These are phyloP conservation scores for Sturnira hondurensis DNA, from an alignment of 2,113 vertebrate species.

Conservation along the genomic window DNA sequence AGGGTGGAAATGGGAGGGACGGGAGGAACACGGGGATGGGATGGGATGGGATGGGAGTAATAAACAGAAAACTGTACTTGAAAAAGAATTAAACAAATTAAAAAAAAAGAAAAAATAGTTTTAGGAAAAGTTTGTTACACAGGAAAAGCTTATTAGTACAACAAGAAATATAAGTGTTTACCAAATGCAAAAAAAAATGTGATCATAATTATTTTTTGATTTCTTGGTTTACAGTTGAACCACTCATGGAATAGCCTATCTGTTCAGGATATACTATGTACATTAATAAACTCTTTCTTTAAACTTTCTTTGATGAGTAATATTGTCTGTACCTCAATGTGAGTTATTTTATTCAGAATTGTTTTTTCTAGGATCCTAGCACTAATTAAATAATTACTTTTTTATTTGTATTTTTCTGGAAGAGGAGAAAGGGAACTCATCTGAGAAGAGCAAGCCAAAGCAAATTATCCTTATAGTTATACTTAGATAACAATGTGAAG, in stretches of 20 bases:
- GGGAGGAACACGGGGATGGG: no score
- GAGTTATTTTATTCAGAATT: slow-evolving; percentile 33
- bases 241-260: background rate
- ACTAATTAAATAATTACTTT: background rate
- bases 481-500: background rate
- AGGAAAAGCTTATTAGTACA: no score
- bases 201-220: background rate
- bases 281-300: background rate
- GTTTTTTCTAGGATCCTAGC: slow-evolving; percentile 15
- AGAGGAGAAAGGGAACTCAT: background rate
- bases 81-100: no score
- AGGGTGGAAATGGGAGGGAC: no score
- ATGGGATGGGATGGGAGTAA: no score
- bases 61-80: no score
- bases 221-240: slow-evolving; percentile 32
- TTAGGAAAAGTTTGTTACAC: no score
- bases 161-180: no score
- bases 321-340: background rate
- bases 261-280: background rate
- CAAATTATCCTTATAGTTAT: background rate
- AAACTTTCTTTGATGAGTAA: background rate
- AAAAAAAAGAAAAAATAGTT: no score
- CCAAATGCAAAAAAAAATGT: no score
- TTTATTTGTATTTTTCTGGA: background rate
- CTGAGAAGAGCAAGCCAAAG: slow-evolving; percentile 10